A percentile compares a stretch with the other conserved stretches of the same genome.
Evolutionary conservation across 2,888 invertebrate genomes (phyloP).

Genomic region (Pheosia tremula): DNA sequence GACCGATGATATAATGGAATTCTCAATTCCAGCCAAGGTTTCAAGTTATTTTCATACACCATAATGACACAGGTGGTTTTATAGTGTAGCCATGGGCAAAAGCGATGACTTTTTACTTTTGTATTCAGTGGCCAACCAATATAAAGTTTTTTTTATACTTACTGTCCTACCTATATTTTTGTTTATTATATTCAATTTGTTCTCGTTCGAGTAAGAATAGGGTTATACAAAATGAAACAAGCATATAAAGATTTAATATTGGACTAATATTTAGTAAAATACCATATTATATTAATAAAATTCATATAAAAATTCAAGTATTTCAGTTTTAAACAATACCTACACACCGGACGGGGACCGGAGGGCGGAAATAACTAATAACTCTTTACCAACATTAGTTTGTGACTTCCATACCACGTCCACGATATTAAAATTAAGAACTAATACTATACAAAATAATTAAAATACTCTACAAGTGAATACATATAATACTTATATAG

Average conservation of each 20-base stretch:
- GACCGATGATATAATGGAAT: too few species aligned
- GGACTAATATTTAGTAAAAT: constrained; percentile 84
- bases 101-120: too few species aligned
- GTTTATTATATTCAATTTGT: background rate
- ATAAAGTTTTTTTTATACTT: too few species aligned
- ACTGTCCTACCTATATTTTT: too few species aligned
- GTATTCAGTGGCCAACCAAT: too few species aligned
- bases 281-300: constrained; percentile 83
- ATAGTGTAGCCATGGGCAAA: too few species aligned
- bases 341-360: constrained; percentile 44
- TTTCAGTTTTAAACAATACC: constrained; percentile 80
- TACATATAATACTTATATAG: constrained; percentile 23
- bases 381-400: constrained; percentile 19
- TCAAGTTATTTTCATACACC: too few species aligned
- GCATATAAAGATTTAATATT: constrained; percentile 77
- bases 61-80: too few species aligned
- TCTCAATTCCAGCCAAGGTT: too few species aligned
- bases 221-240: constrained; percentile 68
- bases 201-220: background rate
- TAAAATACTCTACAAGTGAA: constrained; percentile 1
- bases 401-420: constrained; percentile 21
- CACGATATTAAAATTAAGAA: constrained; percentile 37
- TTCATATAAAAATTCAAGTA: constrained; percentile 83
- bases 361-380: constrained; percentile 21
- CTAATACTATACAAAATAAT: constrained; percentile 12